A percentile compares a stretch with the other conserved stretches of the same genome.
Evolutionary conservation across 2,888 invertebrate genomes (phyloP).

Genomic region (Epistrophe grossulariae): DNA sequence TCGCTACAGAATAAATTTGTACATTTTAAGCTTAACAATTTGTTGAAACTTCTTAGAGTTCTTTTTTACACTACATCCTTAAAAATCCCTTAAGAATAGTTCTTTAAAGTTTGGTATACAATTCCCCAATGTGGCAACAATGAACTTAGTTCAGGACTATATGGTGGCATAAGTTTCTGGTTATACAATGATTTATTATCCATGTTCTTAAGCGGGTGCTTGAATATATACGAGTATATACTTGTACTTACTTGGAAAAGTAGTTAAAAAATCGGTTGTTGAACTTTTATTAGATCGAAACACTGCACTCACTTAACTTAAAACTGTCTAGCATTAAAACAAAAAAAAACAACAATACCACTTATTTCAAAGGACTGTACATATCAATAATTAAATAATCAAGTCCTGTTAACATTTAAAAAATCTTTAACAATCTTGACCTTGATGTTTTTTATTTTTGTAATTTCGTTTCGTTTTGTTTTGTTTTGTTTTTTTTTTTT

Average conservation of each 20-base stretch:
- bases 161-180: slow-evolving; percentile 35
- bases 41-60: not conserved
- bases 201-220: slow-evolving; percentile 44
- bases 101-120: not conserved
- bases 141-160: slow-evolving; percentile 26
- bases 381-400: not conserved
- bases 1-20: not conserved
- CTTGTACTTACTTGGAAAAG: slow-evolving; percentile 56
- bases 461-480: not conserved
- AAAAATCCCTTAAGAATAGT: not conserved
- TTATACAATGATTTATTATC: slow-evolving; percentile 53
- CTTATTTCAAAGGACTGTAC: slow-evolving; percentile 1
- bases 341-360: slow-evolving; percentile 9
- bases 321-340: not conserved
- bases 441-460: not conserved
- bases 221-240: slow-evolving; percentile 27
- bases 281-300: slow-evolving; percentile 19
- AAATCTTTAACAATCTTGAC: not conserved
- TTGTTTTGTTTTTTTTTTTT: not conserved
- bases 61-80: not conserved
- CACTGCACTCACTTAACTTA: not conserved
- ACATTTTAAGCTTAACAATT: not conserved
- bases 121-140: slow-evolving; percentile 25
- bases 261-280: slow-evolving; percentile 28
- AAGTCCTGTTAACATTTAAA: not conserved